Evolutionary conservation across 2,797 vertebrate species (phyloP), one percentile per base, ranked within the genome.

Genomic region (Hydrophis major): DNA sequence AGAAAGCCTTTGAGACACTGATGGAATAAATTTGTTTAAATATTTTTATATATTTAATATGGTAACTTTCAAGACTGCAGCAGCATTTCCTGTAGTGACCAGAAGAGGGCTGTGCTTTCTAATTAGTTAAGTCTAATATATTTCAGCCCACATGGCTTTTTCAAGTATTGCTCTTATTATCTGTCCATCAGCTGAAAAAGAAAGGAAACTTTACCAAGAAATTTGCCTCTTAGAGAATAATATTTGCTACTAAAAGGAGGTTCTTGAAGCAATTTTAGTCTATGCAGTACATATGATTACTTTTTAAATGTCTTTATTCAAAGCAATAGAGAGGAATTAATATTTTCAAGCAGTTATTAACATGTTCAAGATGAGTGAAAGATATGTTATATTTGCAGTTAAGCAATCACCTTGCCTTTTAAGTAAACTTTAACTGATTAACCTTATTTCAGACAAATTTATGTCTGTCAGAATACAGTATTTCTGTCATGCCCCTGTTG

Each of bases 11-110:
- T 95, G 28, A 92, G 95, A 37, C 94, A 97, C 89, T 95, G 96
- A 88, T 96, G 96, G 94, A 98, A 98, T 98, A 93, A 98, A 98
- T 89, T 50, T 56, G 98, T 74, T 69, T 16, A 69, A 32, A 53
- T 20, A 69, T 69, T 32, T 69, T 47, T 61, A 57, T 98, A 88
- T 4, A 3, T 63, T 55, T 74, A 88, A 27, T 27, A 55, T 42
- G 47, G n/a, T 4, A 83, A 59, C 69, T 89, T 63, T 32, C 47
- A 89, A 87, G 61, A 83, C 1, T 53, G 53, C 7, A 28, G 50
- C 57, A 89, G 57, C 11, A 32, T 93, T 86, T 89, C 59, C 32
- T 56, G n/a, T 42, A 91, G 56, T 47, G 55, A 27, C 53, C 13
- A 32, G 66, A 88, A n/a, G 42, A 47, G 16, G 22, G 6, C 32